Conservation (phyloP, 2,888 invertebrate species). For the Cataglyphis albicans region DNA sequence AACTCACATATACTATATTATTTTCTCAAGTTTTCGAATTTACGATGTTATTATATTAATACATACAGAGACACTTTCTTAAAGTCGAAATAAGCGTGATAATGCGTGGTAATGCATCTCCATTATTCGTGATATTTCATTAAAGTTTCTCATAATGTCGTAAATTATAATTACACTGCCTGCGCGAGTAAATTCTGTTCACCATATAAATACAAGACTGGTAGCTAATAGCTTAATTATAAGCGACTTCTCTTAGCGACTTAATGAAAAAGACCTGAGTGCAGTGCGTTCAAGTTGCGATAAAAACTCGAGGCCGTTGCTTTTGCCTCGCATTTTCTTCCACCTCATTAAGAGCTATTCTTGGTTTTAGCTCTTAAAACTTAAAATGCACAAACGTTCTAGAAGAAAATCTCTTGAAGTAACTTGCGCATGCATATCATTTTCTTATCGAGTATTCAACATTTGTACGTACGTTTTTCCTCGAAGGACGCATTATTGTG, state of each 20-base stretch:
- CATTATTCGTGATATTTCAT: slow-evolving; percentile 32
- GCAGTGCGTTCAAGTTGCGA: slow-evolving; percentile 13
- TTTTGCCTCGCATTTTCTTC: slow-evolving; percentile 15
- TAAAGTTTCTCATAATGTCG: slow-evolving; percentile 15
- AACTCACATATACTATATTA: not conserved
- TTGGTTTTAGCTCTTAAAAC: slow-evolving; percentile 18
- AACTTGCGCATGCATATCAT: slow-evolving; percentile 1
- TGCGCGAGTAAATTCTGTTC: slow-evolving; percentile 1
- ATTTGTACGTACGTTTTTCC: slow-evolving; percentile 17
- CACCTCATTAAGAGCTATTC: slow-evolving; percentile 12
- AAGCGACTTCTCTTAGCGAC: not conserved
- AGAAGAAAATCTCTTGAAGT: slow-evolving; percentile 13
- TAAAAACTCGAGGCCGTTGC: slow-evolving; percentile 17
- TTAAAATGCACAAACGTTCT: not conserved
- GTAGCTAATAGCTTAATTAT: slow-evolving; percentile 43
- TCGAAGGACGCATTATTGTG: slow-evolving; percentile 38
- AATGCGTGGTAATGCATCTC: slow-evolving; percentile 12
- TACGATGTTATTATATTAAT: not conserved
- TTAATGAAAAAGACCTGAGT: slow-evolving; percentile 39
- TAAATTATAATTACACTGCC: slow-evolving; percentile 36
- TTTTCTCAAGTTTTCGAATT: not conserved
- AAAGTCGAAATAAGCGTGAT: not conserved
- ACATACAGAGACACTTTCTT: not conserved
- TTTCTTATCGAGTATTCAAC: slow-evolving; percentile 15
- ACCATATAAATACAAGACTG: slow-evolving; percentile 10